phyloP scores from a whole-genome alignment of 1,140 invertebrate genomes.

The Sinonovacula constricta region DNA sequence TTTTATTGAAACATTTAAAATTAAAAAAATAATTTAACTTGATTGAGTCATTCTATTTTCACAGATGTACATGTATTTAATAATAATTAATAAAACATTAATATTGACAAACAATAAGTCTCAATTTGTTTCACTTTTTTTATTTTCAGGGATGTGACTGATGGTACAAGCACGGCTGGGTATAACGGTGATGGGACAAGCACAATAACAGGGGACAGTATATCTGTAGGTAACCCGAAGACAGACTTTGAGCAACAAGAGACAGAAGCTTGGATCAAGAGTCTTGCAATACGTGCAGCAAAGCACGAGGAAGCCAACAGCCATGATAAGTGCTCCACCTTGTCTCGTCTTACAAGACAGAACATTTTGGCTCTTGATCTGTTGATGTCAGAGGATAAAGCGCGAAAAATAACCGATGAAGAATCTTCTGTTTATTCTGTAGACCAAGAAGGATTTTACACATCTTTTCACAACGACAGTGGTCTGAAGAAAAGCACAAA shows the following conservation, averaged over 20 bases:
- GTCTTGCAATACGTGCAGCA: conserved; percentile 64
- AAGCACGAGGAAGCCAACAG: conserved; percentile 60
- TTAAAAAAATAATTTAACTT: too few species aligned
- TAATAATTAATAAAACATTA: background rate
- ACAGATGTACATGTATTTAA: background rate
- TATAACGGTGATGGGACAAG: conserved; percentile 63
- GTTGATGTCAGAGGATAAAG: conserved; percentile 59
- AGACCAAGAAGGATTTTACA: conserved; percentile 98
- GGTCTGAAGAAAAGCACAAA: conserved; percentile 82
- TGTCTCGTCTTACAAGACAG: conserved; percentile 68
- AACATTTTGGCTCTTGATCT: conserved; percentile 70
- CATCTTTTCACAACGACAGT: conserved; percentile 97
- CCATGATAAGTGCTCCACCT: conserved; percentile 58
- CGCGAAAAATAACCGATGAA: conserved; percentile 81
- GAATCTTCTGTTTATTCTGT: conserved; percentile 96
- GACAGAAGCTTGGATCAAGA: conserved; percentile 68
- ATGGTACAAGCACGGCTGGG: conserved; percentile 60
- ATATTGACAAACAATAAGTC: background rate
- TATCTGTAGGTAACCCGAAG: conserved; percentile 62
- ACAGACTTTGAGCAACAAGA: conserved; percentile 59
- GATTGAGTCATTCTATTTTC: too few species aligned
- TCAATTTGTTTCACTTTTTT: conserved; percentile 2
- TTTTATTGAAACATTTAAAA: too few species aligned
- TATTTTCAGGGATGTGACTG: conserved; percentile 59
- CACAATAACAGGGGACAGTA: conserved; percentile 62